Percentiles rank a stretch among this genome's conserved stretches.
phyloP scores from a whole-genome alignment of 2,888 invertebrate species.

The Odontocolon sp. region DNA sequence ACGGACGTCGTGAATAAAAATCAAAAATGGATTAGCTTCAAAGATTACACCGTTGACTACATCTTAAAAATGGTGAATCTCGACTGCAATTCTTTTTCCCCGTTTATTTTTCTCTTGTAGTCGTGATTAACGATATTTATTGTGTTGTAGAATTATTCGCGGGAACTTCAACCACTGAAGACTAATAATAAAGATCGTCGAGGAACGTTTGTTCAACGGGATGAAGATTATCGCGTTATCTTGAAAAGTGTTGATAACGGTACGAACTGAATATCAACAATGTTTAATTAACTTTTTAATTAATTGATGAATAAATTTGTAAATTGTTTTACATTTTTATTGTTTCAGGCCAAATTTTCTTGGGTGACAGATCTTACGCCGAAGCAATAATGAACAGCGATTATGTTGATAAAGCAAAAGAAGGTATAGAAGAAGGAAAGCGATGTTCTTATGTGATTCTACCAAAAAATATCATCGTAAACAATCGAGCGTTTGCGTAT shows the following conservation, averaged over 20 bases:
- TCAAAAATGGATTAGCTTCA: constrained; percentile 87
- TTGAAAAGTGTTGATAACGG: no score
- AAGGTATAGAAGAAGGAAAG: constrained; percentile 83
- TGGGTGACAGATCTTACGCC: constrained; percentile 88
- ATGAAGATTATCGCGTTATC: no score
- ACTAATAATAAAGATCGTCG: no score
- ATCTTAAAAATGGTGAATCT: constrained; percentile 53
- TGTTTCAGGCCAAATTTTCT: constrained; percentile 81
- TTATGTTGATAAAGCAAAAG: constrained; percentile 85
- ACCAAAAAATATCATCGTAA: constrained; percentile 85
- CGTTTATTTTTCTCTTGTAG: neutral
- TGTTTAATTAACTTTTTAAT: no score
- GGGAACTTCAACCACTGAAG: no score
- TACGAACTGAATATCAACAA: no score
- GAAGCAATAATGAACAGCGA: constrained; percentile 87
- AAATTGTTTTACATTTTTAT: neutral
- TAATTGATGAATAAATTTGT: neutral
- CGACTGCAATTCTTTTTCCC: neutral
- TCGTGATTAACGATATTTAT: neutral
- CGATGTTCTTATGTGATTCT: constrained; percentile 91
- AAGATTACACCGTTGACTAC: constrained; percentile 87
- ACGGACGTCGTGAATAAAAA: constrained; percentile 86
- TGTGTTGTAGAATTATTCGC: neutral
- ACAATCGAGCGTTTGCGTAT: constrained; percentile 88
- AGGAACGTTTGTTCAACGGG: no score